Evolutionary conservation across 1,140 invertebrate species (phyloP).

Genomic region (Pomacea maculata): DNA sequence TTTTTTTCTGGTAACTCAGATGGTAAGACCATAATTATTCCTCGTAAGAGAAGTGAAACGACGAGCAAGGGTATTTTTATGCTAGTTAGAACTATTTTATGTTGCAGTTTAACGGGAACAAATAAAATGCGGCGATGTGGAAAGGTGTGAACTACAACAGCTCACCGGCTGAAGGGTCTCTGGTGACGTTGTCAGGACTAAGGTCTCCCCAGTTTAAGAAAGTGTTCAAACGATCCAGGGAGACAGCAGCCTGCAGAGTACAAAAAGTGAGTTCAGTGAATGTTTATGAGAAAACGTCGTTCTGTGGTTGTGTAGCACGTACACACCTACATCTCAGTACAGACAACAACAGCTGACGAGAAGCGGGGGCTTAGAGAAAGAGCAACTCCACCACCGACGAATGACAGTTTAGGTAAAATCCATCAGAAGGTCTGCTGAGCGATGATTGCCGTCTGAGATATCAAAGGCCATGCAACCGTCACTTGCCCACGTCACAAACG

Average conservation of each 20-base stretch:
- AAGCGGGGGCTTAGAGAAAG: not conserved
- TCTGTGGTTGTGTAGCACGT: not conserved
- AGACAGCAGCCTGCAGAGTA: constrained; percentile 38
- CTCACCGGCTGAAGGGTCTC: not conserved
- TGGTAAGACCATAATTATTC: not conserved
- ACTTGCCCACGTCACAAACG: too few relatives aligned
- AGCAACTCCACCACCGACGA: not conserved
- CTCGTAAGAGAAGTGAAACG: not conserved
- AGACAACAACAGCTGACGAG: not conserved
- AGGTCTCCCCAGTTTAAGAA: constrained; percentile 48
- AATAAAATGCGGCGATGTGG: too few relatives aligned
- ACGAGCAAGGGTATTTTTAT: too few relatives aligned
- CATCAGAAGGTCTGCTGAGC: not conserved
- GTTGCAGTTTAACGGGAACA: too few relatives aligned
- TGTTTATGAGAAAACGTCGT: not conserved
- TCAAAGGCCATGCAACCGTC: too few relatives aligned
- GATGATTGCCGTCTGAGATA: too few relatives aligned
- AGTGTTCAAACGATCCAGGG: constrained; percentile 39
- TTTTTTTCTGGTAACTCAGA: not conserved
- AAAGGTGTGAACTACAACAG: not conserved
- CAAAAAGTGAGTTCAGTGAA: not conserved
- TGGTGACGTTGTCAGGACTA: constrained; percentile 4
- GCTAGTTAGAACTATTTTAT: too few relatives aligned
- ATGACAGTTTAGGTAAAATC: not conserved
- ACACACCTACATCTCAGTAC: not conserved